A percentile compares a stretch with the other conserved stretches of the same genome.
Conservation (phyloP, 2,888 invertebrate genomes). For the Calameuta filiformis region DNA sequence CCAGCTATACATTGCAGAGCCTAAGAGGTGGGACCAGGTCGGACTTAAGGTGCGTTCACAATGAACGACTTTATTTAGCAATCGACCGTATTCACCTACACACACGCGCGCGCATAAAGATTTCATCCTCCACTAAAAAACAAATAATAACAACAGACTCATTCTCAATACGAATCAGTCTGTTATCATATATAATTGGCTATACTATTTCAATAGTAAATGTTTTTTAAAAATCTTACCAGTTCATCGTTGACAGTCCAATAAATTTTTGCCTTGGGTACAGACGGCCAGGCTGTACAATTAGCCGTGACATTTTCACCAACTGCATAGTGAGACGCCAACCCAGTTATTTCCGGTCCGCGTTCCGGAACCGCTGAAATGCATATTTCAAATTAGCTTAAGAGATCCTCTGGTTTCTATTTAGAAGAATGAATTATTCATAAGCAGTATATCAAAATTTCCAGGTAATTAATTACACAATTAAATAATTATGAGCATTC, state of each 20-base stretch:
- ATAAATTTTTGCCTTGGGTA: conserved; percentile 65
- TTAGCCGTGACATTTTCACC: conserved; percentile 67
- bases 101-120: background rate
- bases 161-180: background rate
- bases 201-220: background rate
- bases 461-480: background rate
- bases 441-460: background rate
- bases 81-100: background rate
- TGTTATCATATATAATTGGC: background rate
- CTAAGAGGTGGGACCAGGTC: background rate
- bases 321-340: conserved; percentile 64
- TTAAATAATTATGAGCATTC: background rate
- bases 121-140: background rate
- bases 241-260: conserved; percentile 68
- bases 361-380: conserved; percentile 64
- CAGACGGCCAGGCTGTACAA: conserved; percentile 66
- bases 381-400: conserved; percentile 5
- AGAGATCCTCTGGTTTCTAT: background rate
- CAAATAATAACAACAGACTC: background rate
- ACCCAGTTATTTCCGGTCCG: conserved; percentile 65
- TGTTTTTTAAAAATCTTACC: conserved; percentile 48
- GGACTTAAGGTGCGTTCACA: background rate
- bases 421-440: background rate
- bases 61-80: background rate
- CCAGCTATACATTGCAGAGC: background rate